These are phyloP conservation scores for Prorops nasuta DNA, from an alignment of 1,140 invertebrate species.

Conservation along the genomic window DNA sequence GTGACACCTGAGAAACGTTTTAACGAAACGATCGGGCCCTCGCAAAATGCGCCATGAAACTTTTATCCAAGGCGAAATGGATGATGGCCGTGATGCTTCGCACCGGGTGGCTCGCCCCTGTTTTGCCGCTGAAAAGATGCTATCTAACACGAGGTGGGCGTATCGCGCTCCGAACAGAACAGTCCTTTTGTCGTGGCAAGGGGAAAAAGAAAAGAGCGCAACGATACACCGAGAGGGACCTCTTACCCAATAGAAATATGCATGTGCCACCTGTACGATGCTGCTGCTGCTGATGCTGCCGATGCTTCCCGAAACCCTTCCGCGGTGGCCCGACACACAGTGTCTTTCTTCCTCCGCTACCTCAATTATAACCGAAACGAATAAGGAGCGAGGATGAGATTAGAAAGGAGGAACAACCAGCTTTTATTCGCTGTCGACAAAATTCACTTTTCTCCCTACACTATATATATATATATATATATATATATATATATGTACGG, in stretches of 20 bases:
- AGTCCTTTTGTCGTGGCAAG: conserved; percentile 1
- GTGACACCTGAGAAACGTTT: conserved; percentile 19
- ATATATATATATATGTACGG: no score
- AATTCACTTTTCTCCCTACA: no score
- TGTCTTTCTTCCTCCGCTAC: no score
- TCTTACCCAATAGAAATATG: conserved; percentile 16
- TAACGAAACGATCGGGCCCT: conserved; percentile 18
- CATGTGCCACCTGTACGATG: conserved; percentile 17
- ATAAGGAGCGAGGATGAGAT: no score
- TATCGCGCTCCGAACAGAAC: conserved; percentile 11
- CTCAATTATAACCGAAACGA: no score
- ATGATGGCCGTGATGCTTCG: conserved; percentile 16
- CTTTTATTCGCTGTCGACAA: no score
- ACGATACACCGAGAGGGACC: neutral
- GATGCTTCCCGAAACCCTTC: neutral
- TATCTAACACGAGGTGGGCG: conserved; percentile 31
- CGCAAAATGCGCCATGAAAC: conserved; percentile 17
- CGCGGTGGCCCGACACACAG: no score
- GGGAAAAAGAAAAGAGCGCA: neutral
- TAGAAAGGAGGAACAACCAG: no score
- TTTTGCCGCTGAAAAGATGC: conserved; percentile 21
- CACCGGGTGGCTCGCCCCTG: conserved; percentile 25
- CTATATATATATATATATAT: no score
- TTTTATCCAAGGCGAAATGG: conserved; percentile 22
- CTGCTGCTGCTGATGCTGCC: no score